Evolutionary conservation across 2,888 invertebrate species (phyloP).

Genomic region (Eudemis profundana): DNA sequence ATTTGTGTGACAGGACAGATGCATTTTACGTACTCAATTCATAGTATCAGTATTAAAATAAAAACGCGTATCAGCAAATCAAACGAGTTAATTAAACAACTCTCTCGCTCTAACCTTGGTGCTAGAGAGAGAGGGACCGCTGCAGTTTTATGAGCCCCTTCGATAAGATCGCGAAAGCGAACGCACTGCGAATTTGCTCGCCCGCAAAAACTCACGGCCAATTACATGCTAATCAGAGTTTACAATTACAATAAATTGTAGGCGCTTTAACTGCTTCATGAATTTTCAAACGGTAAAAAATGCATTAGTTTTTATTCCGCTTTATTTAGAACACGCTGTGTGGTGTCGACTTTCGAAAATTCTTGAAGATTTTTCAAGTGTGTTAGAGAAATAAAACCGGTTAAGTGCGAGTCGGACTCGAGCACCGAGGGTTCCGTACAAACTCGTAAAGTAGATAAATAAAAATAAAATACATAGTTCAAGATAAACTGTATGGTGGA

Average conservation of each 20-base stretch:
- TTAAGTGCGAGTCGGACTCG: too few species aligned
- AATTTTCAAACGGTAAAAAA: constrained; percentile 55
- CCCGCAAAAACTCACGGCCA: constrained; percentile 53
- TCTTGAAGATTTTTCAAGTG: not conserved
- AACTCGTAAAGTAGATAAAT: too few species aligned
- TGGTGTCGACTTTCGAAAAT: constrained; percentile 24
- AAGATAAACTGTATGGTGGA: too few species aligned
- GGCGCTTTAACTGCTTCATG: constrained; percentile 55
- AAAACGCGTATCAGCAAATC: constrained; percentile 26
- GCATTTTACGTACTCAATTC: constrained; percentile 1
- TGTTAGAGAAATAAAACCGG: too few species aligned
- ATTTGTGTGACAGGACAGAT: constrained; percentile 22
- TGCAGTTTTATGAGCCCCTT: constrained; percentile 16
- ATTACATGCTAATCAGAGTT: constrained; percentile 77
- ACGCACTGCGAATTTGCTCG: constrained; percentile 53
- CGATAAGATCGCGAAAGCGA: constrained; percentile 61
- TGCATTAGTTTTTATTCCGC: constrained; percentile 39
- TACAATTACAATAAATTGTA: constrained; percentile 65
- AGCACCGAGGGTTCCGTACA: too few species aligned
- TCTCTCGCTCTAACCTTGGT: constrained; percentile 21
- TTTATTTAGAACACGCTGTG: constrained; percentile 40
- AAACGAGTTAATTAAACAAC: constrained; percentile 28
- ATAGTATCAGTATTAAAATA: constrained; percentile 14
- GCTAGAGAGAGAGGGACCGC: constrained; percentile 1
- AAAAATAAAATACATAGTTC: too few species aligned